Conservation (phyloP, 2,888 invertebrate species). For the Petrolisthes cinctipes region DNA sequence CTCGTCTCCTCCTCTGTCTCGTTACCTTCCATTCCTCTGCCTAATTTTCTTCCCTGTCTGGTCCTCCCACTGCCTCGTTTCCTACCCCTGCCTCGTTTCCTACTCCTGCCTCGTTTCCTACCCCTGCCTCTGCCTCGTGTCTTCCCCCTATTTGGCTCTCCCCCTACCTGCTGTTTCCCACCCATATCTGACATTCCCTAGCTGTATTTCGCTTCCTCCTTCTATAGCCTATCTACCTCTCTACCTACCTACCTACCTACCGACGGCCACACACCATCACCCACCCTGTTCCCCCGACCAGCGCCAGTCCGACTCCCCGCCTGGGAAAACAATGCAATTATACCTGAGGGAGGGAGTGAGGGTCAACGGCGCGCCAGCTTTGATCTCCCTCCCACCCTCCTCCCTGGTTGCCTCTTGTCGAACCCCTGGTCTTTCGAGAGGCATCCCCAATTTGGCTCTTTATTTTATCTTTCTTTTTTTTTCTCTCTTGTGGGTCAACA, state of each 20-base stretch:
- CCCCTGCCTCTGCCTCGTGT: too few species aligned
- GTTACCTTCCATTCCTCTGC: too few species aligned
- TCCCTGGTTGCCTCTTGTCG: too few species aligned
- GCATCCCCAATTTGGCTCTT: conserved; percentile 1
- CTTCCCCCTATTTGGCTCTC: too few species aligned
- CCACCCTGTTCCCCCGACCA: not conserved
- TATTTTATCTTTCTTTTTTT: conserved; percentile 12
- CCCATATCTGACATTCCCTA: not conserved
- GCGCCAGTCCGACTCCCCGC: conserved; percentile 7
- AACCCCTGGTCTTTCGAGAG: not conserved
- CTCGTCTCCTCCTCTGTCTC: too few species aligned
- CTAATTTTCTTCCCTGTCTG: too few species aligned
- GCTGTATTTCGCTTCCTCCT: not conserved
- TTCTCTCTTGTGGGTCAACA: not conserved
- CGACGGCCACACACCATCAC: not conserved
- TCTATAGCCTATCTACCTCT: not conserved
- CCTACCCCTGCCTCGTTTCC: too few species aligned
- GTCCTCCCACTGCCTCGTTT: too few species aligned
- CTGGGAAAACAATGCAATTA: conserved; percentile 42
- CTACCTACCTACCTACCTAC: not conserved
- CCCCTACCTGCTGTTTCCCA: not conserved
- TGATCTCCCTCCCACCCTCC: conserved; percentile 20
- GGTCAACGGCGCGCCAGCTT: conserved; percentile 43
- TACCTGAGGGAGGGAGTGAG: conserved; percentile 13
- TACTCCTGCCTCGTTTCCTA: too few species aligned